These are phyloP conservation scores for Dinothrombium tinctorium DNA, from an alignment of 1,140 invertebrate genomes.

Conservation along the genomic window DNA sequence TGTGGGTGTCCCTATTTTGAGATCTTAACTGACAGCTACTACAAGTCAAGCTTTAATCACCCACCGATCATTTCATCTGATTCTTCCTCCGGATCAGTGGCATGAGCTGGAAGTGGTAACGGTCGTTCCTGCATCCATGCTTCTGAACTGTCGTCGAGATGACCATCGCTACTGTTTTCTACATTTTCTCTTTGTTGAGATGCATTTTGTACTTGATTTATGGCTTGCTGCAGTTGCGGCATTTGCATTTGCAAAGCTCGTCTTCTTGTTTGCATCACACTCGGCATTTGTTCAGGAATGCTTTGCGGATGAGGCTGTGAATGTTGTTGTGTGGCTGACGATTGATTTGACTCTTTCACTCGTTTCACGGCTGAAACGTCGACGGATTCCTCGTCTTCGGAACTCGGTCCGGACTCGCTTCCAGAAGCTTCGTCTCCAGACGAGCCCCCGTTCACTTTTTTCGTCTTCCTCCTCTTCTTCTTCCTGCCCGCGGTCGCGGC, in stretches of 20 bases:
- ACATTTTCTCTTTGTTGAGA: background rate
- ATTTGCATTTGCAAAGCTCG: no score
- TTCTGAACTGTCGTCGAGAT: background rate
- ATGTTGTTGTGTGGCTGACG: background rate
- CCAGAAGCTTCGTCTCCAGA: background rate
- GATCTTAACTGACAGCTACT: no score
- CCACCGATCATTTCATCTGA: slow-evolving; percentile 2
- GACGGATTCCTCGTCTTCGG: background rate
- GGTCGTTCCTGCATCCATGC: no score
- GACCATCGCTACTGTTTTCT: background rate
- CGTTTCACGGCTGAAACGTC: background rate
- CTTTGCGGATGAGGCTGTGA: background rate
- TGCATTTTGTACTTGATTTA: background rate
- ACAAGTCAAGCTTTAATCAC: no score
- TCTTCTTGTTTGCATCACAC: background rate
- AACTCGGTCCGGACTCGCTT: background rate
- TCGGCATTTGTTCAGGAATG: no score
- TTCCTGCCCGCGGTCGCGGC: no score
- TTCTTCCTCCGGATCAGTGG: background rate
- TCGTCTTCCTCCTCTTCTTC: background rate
- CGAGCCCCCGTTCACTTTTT: background rate
- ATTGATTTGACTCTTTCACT: background rate
- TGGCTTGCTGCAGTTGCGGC: no score
- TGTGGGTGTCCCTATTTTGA: no score
- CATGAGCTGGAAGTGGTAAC: background rate